A percentile compares a stretch with the other conserved stretches of the same genome.
phyloP scores from a whole-genome alignment of 2,113 vertebrate genomes.

The Onychostruthus taczanowskii region DNA sequence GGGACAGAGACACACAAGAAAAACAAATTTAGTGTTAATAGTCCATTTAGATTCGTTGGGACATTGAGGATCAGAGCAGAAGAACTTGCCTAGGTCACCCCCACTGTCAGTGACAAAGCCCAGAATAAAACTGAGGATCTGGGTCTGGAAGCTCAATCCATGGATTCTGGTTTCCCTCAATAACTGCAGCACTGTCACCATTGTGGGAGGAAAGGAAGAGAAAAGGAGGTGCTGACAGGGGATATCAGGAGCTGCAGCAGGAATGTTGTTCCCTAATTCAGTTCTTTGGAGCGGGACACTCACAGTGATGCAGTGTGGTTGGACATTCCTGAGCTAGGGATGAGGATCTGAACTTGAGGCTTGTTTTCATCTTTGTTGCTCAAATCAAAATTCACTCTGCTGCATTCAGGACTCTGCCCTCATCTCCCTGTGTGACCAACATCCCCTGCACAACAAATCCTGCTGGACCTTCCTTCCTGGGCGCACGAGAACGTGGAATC shows the following conservation, averaged over 20 bases:
- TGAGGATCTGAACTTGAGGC: background rate
- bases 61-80: background rate
- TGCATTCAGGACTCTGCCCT: background rate
- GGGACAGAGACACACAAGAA: background rate
- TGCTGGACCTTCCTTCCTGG: background rate
- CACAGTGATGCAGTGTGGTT: fast-evolving
- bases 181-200: background rate
- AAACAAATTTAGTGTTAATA: background rate
- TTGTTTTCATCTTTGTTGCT: background rate
- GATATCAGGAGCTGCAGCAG: background rate
- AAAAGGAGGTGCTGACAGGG: background rate
- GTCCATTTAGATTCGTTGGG: fast-evolving
- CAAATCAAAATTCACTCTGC: background rate
- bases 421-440: background rate
- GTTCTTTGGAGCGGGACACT: background rate
- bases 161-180: background rate
- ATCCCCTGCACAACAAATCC: background rate
- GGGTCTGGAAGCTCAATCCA: background rate
- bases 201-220: fast-evolving
- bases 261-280: background rate
- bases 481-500: fast-evolving
- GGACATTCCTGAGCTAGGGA: background rate
- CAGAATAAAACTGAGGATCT: background rate
- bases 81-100: background rate
- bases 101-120: background rate